Base-by-base conservation (phyloP, 1,140 invertebrate species). In the Drosophila insularis region DNA sequence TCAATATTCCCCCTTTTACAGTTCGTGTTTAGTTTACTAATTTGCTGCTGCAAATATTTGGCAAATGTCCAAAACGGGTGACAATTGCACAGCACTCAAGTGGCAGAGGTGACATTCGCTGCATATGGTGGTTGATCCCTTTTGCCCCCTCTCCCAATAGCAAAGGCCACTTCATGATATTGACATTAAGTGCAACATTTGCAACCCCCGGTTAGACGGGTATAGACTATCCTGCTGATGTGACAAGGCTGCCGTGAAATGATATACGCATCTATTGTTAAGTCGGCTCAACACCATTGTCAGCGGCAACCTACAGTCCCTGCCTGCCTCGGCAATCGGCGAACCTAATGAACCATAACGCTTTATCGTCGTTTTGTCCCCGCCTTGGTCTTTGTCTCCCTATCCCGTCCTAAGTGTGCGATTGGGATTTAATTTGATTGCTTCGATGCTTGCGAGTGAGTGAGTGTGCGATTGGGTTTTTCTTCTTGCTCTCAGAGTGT, bases 391-490 rank as follows among this genome's bases (percentile, higher is more conserved):
- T 46, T 46, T 46, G 14, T 8, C 14, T 46, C 13, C 17, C 17
- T 50, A 63, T 68, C 43, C 17, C 19, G 61, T 68, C 71, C 17
- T 77, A 84, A 89, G 84, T 89, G 84, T 89, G 85, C 85, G 85
- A 89, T 89, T 89, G 84, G 84, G 85, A 89, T 89, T 89, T 89
- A 89, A 89, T 89, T 89, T 89, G 84, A 89, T 89, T 89, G 84
- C 84, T 89, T 89, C 80, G 71, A 89, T 89, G 80, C 61, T 69
- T 74, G 56, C 7, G 59, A 72, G 60, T 54, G 58, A 58, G 59
- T 31, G 65, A 66, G 62, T 59, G 66, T 66, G 67, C 31, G 74
- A 59, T 66, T 73, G 68, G 55, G 66, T 50, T 64, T 59, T 37
- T 13, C 35, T 37, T 11, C 11, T 37, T 8, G 7, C 32, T 37